These are phyloP conservation scores for Umimayanthus kanabou DNA, from an alignment of 92 coral and sea anemone species.

Conservation along the genomic window DNA sequence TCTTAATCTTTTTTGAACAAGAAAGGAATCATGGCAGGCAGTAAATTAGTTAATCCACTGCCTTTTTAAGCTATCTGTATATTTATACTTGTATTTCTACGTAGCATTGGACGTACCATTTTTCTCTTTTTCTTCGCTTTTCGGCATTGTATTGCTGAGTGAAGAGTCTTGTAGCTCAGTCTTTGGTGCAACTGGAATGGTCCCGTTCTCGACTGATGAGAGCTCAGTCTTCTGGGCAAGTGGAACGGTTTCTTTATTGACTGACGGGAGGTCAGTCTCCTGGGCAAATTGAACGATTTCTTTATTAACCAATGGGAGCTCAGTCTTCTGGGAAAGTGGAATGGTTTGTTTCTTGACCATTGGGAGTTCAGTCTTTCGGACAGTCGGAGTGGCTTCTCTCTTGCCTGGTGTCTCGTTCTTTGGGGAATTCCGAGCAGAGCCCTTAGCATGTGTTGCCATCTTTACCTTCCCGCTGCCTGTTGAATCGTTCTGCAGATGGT, in stretches of 20 bases:
- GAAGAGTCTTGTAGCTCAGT: neutral
- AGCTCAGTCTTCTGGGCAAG: neutral
- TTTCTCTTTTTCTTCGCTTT: neutral
- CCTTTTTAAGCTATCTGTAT: too few relatives aligned
- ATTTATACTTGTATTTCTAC: too few relatives aligned
- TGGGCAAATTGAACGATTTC: neutral
- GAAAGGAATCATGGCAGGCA: too few relatives aligned
- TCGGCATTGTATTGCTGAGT: neutral
- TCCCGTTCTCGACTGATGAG: neutral
- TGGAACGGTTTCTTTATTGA: neutral
- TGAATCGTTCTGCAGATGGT: constrained; percentile 61
- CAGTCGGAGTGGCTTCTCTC: neutral
- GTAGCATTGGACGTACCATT: neutral
- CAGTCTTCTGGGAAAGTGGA: neutral
- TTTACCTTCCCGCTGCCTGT: constrained; percentile 20
- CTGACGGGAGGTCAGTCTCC: neutral
- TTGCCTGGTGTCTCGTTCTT: constrained; percentile 1
- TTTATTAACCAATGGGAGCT: neutral
- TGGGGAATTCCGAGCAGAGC: neutral
- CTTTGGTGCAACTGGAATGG: neutral
- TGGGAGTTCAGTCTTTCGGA: neutral
- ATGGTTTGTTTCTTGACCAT: neutral
- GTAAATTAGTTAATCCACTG: too few relatives aligned
- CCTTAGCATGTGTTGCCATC: constrained; percentile 4
- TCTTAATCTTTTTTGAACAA: too few relatives aligned